Base-by-base conservation (phyloP, 2,888 invertebrate genomes). In the Cephus pulcher region DNA sequence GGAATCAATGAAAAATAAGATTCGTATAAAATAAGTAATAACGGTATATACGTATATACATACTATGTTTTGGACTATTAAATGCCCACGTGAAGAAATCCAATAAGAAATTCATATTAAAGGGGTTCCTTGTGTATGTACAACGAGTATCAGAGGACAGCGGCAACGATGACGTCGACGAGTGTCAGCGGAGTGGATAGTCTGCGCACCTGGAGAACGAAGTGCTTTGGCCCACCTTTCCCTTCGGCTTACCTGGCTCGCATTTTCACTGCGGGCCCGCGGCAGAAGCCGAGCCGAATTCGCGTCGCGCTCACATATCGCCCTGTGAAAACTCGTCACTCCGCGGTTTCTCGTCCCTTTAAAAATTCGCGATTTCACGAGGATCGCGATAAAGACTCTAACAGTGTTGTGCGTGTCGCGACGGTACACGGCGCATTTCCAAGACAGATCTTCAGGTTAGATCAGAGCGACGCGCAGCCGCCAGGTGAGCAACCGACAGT, bases 401-500 rank as follows among this genome's bases (percentile, higher is more conserved):
- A 56, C 32, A 6, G 71, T 71, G 32, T 32, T 71, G 9, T n/a
- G 23, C 56, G 56, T 56, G 56, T 56, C 6, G 56, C 56, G 56
- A 56, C 56, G 56, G 56, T 9, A 56, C 56, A 56, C 56, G 56
- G 56, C 23, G 56, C 23, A 9, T 56, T 56, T 56, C 2, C 56
- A 56, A 56, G 23, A 56, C 9, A 56, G 23, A 56, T 23, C 56
- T 56, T 56, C 56, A 15, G 23, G 56, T 56, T 56, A 56, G 56
- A 56, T 23, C 56, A 4, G 74, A 35, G 80, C 82, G 84, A 86
- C 87, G 88, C 88, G 88, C 89, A 89, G 89, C 89, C 90, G 90
- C 90, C 91, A 91, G 91, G 91, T 91, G 90, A 91, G 88, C 87
- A 82, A 85, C 85, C 85, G 85, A 83, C 84, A 12, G 71, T 34